Evolutionary conservation across 2,888 invertebrate genomes (phyloP).

Genomic region (Perdita meconis): DNA sequence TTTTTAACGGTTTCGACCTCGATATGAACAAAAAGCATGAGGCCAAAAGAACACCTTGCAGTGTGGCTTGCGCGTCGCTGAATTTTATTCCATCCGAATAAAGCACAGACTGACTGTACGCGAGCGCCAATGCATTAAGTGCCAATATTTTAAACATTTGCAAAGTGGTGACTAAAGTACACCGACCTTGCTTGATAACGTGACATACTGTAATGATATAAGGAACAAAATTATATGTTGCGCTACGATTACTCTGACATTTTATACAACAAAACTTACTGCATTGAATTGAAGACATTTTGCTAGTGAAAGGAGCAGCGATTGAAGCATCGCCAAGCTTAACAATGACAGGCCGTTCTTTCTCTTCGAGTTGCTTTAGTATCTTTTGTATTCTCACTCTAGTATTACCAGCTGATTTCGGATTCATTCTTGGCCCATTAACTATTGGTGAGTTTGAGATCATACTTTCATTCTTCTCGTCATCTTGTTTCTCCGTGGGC

Average conservation of each 20-base stretch:
- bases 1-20: constrained; percentile 97
- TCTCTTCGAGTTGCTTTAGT: constrained; percentile 94
- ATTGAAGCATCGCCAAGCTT: constrained; percentile 99
- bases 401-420: constrained; percentile 75
- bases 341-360: constrained; percentile 94
- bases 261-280: constrained; percentile 87
- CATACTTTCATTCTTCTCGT: constrained; percentile 58
- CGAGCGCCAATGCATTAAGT: constrained; percentile 97
- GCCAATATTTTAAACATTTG: constrained; percentile 99
- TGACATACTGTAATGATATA: constrained; percentile 92
- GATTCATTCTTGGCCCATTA: constrained; percentile 65
- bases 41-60: constrained; percentile 97
- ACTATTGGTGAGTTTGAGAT: constrained; percentile 79
- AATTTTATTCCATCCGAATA: constrained; percentile 99
- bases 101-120: constrained; percentile 99
- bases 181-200: constrained; percentile 99
- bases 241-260: not conserved
- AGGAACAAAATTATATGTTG: not conserved
- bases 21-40: constrained; percentile 99
- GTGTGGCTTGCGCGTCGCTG: constrained; percentile 98
- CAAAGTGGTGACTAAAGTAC: constrained; percentile 98
- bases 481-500: constrained; percentile 64
- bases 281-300: constrained; percentile 97
- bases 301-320: constrained; percentile 99
- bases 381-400: constrained; percentile 88